Base-by-base conservation (phyloP, 2,797 vertebrate species). In the Oreochromis grahami region DNA sequence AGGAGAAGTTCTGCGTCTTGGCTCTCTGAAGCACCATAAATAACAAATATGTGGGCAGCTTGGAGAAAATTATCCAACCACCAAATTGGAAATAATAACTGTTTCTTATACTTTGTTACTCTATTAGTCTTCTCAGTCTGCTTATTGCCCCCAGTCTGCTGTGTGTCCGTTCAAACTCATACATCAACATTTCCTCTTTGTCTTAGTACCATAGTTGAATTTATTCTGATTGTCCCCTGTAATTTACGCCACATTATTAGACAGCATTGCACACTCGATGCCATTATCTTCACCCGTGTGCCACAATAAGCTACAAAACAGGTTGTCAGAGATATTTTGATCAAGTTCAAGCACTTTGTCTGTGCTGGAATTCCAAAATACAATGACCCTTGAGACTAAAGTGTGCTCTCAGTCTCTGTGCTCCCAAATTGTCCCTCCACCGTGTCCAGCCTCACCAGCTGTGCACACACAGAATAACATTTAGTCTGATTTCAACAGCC, bases 381-480 rank as follows among this genome's bases (percentile, higher is more conserved):
- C 14, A 12, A 5, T 1, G 13, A 5, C 74, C 81, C 77, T 70
- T 17, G 76, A 90, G 82, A 84, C 32, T 24, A 10, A 52, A 52
- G 78, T 48, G 77, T 65, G 68, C 34, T 48, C 68, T 78, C 41
- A 0, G 2, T 81, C 10, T 79, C 50, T 11, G 19, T 70, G 74
- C 65, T 38, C 45, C 14, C 77, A 36, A 29, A 7, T 77, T 81
- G 70, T 50, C 12, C 79, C 56, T 29, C 45, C 81, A 12, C 58
- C 36, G 51, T 6, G 63, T 74, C 60, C 83, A 41, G 55, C 52
- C 63, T 52, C 77, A 86, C 86, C 92, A 89, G 88, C 90, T 94
- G 91, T 87, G 88, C 83, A 85, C 34, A 88, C 21, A 50, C 43
- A 74, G 26, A 86, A 79, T 9, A 81, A 81, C 41, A 11, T 52